These are phyloP conservation scores for Diadegma fenestrale DNA, from an alignment of 2,888 invertebrate genomes.

Conservation along the genomic window DNA sequence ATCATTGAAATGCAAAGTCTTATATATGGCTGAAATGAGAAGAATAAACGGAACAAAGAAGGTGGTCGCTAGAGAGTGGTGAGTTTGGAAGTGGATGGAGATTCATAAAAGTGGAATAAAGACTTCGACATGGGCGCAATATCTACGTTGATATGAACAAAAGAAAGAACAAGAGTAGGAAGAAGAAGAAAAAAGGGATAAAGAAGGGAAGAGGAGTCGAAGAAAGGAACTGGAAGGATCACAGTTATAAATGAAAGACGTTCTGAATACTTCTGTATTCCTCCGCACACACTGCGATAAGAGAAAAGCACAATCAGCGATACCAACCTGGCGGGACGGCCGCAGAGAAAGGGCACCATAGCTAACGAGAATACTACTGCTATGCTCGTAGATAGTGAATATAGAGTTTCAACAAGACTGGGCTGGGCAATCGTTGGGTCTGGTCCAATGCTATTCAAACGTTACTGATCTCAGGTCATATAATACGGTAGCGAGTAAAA, in stretches of 20 bases:
- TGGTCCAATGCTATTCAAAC: slow-evolving; percentile 47
- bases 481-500: slow-evolving; percentile 20
- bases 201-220: neutral
- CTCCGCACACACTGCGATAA: slow-evolving; percentile 24
- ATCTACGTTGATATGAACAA: slow-evolving; percentile 36
- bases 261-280: slow-evolving; percentile 57
- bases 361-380: slow-evolving; percentile 29
- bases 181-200: slow-evolving; percentile 3
- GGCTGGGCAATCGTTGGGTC: slow-evolving; percentile 39
- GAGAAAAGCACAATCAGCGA: slow-evolving; percentile 62
- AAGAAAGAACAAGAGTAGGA: slow-evolving; percentile 32
- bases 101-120: slow-evolving; percentile 38
- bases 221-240: slow-evolving; percentile 43
- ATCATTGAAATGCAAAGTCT: slow-evolving; percentile 20
- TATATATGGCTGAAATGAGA: neutral
- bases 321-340: slow-evolving; percentile 26
- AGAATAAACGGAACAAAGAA: slow-evolving; percentile 33
- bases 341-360: slow-evolving; percentile 40
- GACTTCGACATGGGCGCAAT: slow-evolving; percentile 44
- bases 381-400: slow-evolving; percentile 12
- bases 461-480: slow-evolving; percentile 45
- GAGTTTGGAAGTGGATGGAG: slow-evolving; percentile 33
- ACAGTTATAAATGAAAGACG: slow-evolving; percentile 43
- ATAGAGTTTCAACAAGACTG: slow-evolving; percentile 42
- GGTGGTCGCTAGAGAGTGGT: slow-evolving; percentile 15